These are phyloP conservation scores for Trichacis sp. DNA, from an alignment of 2,888 invertebrate genomes.

Conservation along the genomic window DNA sequence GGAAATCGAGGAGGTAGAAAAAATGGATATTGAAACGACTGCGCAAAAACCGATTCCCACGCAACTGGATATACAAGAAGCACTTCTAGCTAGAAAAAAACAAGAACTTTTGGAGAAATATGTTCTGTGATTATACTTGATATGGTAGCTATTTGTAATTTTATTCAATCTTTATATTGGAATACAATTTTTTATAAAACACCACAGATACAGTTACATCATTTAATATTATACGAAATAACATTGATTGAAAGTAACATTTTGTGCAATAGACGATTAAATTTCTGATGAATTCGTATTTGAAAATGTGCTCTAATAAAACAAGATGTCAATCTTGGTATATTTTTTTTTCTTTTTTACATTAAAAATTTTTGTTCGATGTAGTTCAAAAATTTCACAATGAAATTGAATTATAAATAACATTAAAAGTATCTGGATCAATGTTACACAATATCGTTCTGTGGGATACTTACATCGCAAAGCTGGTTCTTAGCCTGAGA, in stretches of 20 bases:
- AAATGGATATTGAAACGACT: conserved; percentile 70
- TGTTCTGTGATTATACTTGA: conserved; percentile 69
- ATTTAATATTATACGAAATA: conserved; percentile 62
- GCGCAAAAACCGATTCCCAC: conserved; percentile 94
- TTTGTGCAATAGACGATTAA: conserved; percentile 68
- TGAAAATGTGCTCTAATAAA: conserved; percentile 64
- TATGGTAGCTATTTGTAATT: conserved; percentile 60
- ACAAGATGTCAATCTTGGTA: conserved; percentile 45
- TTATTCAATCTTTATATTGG: conserved; percentile 60
- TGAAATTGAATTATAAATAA: not conserved
- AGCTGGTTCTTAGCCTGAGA: too few relatives aligned
- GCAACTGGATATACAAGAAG: conserved; percentile 94
- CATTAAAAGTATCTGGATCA: not conserved
- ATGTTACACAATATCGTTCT: too few relatives aligned
- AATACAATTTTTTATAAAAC: conserved; percentile 68
- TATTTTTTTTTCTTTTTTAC: conserved; percentile 35
- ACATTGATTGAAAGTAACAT: conserved; percentile 65
- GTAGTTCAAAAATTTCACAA: not conserved
- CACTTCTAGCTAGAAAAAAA: conserved; percentile 90
- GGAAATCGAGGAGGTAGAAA: conserved; percentile 68
- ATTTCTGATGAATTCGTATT: conserved; percentile 60
- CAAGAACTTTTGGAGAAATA: conserved; percentile 91
- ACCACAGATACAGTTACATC: conserved; percentile 62
- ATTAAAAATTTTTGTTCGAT: conserved; percentile 29
- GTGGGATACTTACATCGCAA: too few relatives aligned